Base-by-base conservation (phyloP, 1,140 invertebrate genomes). In the Agrypnia vestita region DNA sequence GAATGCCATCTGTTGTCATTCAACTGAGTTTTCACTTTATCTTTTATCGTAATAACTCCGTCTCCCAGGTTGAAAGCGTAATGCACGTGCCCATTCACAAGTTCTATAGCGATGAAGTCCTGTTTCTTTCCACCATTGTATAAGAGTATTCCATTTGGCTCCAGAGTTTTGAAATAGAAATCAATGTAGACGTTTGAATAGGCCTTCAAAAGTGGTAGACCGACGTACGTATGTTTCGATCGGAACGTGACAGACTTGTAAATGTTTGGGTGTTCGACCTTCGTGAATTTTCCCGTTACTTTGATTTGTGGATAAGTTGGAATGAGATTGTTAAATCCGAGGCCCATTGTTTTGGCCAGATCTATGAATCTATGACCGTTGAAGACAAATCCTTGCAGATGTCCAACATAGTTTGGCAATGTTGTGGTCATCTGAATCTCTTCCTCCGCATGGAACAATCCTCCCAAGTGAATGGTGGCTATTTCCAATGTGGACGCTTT, bases 1-100 rank as follows among this genome's bases (percentile, higher is more conserved):
- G 96, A 93, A 86, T 99, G 97, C 97, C 97, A 99, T 85, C 94
- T 92, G 85, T 98, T 97, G 84, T 99, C 97, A 85, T 97, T 98
- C 78, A 98, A 90, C 62, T 93, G 93, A 21, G 91, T 91, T 84
- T 93, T 93, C 8, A 93, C 91, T 78, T 93, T 95, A 85, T 97
- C 96, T 74, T 93, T 91, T 85, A 98, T 92, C 35, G 94, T 94
- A 11, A 98, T 92, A 0, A 96, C 93, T 1, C 97, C 97, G 85
- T 98, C 97, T 0, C 97, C 97, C 67, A 99, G 90, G 88, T 98
- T 96, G 83, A 99, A 96, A 0, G 96, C 92, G 82, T 98, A 96
- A 85, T 97, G 95, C 9, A 99, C 91, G 86, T 98, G 96, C 0
- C 97, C 97, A 85, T 97, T 96, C 0, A 98, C 94, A 72, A 99